Evolutionary conservation across 1,140 invertebrate species (phyloP).

Genomic region (Bombus waltoni): DNA sequence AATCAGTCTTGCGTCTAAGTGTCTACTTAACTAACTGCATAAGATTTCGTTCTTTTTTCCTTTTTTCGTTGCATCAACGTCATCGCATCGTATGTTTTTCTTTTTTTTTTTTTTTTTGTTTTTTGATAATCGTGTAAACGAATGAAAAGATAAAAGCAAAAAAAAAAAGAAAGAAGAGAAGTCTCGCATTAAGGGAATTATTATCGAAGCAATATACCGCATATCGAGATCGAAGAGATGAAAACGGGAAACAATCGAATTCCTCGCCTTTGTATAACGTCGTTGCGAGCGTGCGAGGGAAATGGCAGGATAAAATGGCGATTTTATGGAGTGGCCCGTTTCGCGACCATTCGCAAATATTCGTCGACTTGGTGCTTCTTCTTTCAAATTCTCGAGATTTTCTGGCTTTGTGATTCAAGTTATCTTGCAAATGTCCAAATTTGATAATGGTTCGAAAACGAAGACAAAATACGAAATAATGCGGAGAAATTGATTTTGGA

Average conservation of each 20-base stretch:
- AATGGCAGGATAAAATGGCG: conserved; percentile 33
- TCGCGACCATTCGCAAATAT: conserved; percentile 12
- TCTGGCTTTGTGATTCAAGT: neutral
- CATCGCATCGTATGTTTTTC: neutral
- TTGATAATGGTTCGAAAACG: neutral
- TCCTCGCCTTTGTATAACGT: conserved; percentile 19
- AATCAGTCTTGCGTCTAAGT: conserved; percentile 50
- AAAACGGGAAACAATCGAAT: neutral
- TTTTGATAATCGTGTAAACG: neutral
- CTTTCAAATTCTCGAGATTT: neutral
- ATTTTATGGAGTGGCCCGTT: conserved; percentile 15
- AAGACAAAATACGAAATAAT: too few relatives aligned
- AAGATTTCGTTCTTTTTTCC: conserved; percentile 8
- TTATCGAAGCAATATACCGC: conserved; percentile 28
- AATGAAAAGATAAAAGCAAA: too few relatives aligned
- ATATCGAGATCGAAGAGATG: neutral
- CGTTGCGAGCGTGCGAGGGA: conserved; percentile 41
- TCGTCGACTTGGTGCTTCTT: conserved; percentile 20
- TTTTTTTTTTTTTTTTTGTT: neutral
- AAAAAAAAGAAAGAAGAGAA: neutral
- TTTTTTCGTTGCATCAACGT: conserved; percentile 20
- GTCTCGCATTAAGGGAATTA: neutral
- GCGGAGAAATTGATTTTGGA: neutral
- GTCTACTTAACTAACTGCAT: conserved; percentile 53
- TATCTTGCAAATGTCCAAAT: too few relatives aligned